phyloP scores from a whole-genome alignment of 2,113 vertebrate species.

The Bolborhynchus lineola region DNA sequence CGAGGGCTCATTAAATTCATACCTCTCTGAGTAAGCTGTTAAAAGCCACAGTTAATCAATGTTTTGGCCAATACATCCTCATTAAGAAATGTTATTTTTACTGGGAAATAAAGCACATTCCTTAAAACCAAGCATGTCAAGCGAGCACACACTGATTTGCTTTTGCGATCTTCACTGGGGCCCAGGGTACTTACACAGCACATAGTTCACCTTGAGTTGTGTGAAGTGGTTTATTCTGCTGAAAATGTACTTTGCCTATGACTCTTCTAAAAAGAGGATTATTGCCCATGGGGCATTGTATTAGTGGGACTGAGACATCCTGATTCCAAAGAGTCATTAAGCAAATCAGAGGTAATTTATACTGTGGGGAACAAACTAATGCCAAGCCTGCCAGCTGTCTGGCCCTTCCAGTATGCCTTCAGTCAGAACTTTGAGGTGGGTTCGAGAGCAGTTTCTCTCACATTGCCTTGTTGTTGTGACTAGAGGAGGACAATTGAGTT shows the following conservation, averaged over 20 bases:
- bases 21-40: slow-evolving; percentile 46
- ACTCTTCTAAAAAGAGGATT: slow-evolving; percentile 55
- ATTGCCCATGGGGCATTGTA: slow-evolving; percentile 57
- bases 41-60: slow-evolving; percentile 54
- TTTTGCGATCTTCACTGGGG: background rate
- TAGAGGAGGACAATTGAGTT: slow-evolving; percentile 14
- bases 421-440: slow-evolving; percentile 50
- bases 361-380: slow-evolving; percentile 65
- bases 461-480: background rate
- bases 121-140: background rate
- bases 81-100: slow-evolving; percentile 11
- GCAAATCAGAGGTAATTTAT: slow-evolving; percentile 70
- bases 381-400: slow-evolving; percentile 72
- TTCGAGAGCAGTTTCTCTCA: background rate
- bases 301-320: slow-evolving; percentile 53
- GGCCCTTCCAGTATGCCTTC: slow-evolving; percentile 59
- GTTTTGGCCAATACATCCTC: background rate
- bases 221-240: slow-evolving; percentile 62
- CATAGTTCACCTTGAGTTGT: slow-evolving; percentile 26
- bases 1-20: slow-evolving; percentile 40
- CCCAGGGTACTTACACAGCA: slow-evolving; percentile 9
- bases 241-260: slow-evolving; percentile 40
- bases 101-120: background rate
- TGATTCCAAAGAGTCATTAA: slow-evolving; percentile 71
- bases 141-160: background rate